phyloP scores from a whole-genome alignment of 2,888 invertebrate genomes.

The Artemia sinica region DNA sequence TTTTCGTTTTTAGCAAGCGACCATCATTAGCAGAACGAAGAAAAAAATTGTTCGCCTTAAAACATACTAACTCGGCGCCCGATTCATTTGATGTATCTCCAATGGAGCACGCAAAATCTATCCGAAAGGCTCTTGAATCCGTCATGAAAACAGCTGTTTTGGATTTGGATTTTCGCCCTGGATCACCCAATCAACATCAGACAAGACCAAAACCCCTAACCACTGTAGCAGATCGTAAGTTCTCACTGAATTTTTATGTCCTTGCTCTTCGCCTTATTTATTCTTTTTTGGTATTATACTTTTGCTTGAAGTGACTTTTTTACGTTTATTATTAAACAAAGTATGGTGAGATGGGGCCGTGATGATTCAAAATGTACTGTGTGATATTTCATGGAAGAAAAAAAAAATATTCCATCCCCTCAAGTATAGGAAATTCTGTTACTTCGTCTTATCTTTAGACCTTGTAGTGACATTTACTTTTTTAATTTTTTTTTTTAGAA shows the following conservation, averaged over 20 bases:
- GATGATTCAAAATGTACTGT: too few species aligned
- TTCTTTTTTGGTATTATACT: too few species aligned
- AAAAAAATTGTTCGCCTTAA: not conserved
- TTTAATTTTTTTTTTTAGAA: too few species aligned
- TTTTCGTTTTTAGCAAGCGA: not conserved
- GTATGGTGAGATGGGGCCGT: too few species aligned
- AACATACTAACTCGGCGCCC: conserved; percentile 9
- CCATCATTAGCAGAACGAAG: conserved; percentile 8
- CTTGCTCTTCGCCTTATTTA: too few species aligned
- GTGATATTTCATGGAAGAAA: too few species aligned
- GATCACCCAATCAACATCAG: conserved; percentile 12
- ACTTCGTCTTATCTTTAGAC: too few species aligned
- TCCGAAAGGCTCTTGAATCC: not conserved
- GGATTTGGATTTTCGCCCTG: conserved; percentile 9
- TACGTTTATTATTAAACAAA: too few species aligned
- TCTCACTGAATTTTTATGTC: not conserved
- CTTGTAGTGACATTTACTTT: too few species aligned
- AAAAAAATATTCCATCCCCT: too few species aligned
- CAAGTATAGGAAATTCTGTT: too few species aligned
- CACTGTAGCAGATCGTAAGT: not conserved
- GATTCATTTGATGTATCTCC: not conserved
- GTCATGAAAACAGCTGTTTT: conserved; percentile 12
- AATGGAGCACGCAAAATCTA: not conserved
- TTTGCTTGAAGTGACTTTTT: too few species aligned
- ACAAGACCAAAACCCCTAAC: conserved; percentile 6